phyloP scores from a whole-genome alignment of 2,888 invertebrate genomes.

The Hymenopus coronatus region DNA sequence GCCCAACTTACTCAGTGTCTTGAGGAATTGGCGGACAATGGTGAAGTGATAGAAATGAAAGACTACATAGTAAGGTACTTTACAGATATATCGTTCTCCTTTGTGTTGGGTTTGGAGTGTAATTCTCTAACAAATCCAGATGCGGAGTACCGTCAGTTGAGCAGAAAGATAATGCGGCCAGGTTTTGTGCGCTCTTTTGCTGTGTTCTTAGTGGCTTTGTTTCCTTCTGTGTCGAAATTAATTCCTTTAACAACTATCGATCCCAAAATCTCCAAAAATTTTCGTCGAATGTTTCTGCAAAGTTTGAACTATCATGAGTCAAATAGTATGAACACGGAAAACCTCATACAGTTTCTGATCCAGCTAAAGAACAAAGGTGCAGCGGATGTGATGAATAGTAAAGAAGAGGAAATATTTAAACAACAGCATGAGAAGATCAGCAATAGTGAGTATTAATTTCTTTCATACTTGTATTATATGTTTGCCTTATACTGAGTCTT shows the following conservation, averaged over 20 bases:
- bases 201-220: slow-evolving; percentile 37
- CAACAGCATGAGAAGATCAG: too few species aligned
- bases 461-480: too few species aligned
- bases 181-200: slow-evolving; percentile 41
- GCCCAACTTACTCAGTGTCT: slow-evolving; percentile 35
- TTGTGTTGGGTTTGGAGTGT: slow-evolving; percentile 48
- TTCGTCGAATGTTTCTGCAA: slow-evolving; percentile 47
- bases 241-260: not conserved
- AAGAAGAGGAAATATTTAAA: too few species aligned
- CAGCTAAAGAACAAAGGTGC: slow-evolving; percentile 27
- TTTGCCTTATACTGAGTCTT: too few species aligned
- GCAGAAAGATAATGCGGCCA: slow-evolving; percentile 39
- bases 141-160: slow-evolving; percentile 44
- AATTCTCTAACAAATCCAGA: slow-evolving; percentile 42
- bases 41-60: slow-evolving; percentile 33
- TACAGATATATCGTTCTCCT: slow-evolving; percentile 42
- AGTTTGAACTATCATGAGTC: slow-evolving; percentile 38
- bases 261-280: slow-evolving; percentile 36
- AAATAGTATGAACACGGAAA: slow-evolving; percentile 37
- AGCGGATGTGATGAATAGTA: too few species aligned
- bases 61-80: slow-evolving; percentile 33
- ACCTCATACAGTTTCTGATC: slow-evolving; percentile 34
- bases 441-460: too few species aligned
- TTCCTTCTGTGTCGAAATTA: not conserved
- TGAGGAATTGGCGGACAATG: slow-evolving; percentile 17